These are phyloP conservation scores for Pseudocheirus occidentalis DNA, from an alignment of 2,797 vertebrate species.

Conservation along the genomic window DNA sequence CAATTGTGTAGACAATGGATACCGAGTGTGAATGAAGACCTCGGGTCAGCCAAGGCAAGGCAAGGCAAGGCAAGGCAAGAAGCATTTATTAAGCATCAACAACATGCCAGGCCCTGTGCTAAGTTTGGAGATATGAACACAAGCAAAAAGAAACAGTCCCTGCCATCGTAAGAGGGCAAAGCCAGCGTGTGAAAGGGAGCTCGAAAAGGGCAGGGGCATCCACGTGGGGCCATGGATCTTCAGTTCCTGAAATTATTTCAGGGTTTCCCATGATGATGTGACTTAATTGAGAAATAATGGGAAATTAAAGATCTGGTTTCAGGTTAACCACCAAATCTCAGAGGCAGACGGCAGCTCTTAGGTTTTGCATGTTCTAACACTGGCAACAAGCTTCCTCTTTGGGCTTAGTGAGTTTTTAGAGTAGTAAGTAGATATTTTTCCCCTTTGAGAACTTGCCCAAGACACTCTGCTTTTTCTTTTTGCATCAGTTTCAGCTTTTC, in stretches of 20 bases:
- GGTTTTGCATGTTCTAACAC: background rate
- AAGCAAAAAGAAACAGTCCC: background rate
- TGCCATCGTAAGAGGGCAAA: background rate
- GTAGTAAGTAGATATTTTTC: background rate
- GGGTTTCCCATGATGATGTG: constrained; percentile 54
- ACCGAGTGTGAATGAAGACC: background rate
- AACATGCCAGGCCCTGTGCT: background rate
- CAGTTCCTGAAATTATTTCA: background rate
- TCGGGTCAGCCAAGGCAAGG: background rate
- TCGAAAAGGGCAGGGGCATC: background rate
- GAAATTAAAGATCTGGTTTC: background rate
- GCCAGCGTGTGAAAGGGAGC: background rate
- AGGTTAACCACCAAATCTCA: background rate
- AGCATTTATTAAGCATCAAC: background rate
- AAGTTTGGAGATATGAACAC: background rate
- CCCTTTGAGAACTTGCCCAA: background rate
- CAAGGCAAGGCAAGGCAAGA: background rate
- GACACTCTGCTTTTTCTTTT: background rate
- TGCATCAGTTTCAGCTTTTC: background rate
- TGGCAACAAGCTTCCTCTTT: background rate
- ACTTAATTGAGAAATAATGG: constrained; percentile 32
- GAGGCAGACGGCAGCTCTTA: background rate
- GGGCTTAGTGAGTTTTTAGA: background rate
- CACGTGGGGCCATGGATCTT: background rate
- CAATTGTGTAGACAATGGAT: background rate